phyloP scores from a whole-genome alignment of 2,113 vertebrate species.

The Ammodytes dubius region DNA sequence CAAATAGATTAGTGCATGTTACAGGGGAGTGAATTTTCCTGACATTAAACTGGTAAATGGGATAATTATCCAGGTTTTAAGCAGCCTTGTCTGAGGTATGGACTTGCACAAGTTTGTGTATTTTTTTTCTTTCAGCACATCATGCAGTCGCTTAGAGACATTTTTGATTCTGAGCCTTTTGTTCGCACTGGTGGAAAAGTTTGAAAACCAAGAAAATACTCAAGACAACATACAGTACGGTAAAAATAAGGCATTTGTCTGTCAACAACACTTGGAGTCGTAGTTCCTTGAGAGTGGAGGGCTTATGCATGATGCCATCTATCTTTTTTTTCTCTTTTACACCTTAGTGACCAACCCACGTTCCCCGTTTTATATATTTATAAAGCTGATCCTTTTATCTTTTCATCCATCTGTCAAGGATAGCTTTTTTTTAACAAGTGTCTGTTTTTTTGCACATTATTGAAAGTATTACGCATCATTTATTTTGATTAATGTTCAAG shows the following conservation, averaged over 20 bases:
- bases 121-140: not conserved
- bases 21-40: not conserved
- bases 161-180: constrained; percentile 7
- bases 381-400: constrained; percentile 18
- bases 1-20: not conserved
- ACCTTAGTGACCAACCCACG: constrained; percentile 11
- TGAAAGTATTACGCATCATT: constrained; percentile 8
- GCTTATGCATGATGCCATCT: constrained; percentile 3
- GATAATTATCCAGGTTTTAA: not conserved
- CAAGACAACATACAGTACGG: not conserved
- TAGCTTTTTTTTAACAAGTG: constrained; percentile 12
- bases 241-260: not conserved
- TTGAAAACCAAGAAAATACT: constrained; percentile 7
- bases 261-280: constrained; percentile 5
- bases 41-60: constrained; percentile 3
- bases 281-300: constrained; percentile 15
- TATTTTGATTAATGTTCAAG: constrained; percentile 15
- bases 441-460: constrained; percentile 8
- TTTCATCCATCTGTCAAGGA: constrained; percentile 28
- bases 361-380: constrained; percentile 29
- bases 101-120: not conserved
- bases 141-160: not conserved
- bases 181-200: not conserved
- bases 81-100: not conserved
- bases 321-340: constrained; percentile 32